Evolutionary conservation across 2,113 vertebrate species (phyloP), one percentile per base, ranked within the genome.

Genomic region (Tachysurus vachellii): DNA sequence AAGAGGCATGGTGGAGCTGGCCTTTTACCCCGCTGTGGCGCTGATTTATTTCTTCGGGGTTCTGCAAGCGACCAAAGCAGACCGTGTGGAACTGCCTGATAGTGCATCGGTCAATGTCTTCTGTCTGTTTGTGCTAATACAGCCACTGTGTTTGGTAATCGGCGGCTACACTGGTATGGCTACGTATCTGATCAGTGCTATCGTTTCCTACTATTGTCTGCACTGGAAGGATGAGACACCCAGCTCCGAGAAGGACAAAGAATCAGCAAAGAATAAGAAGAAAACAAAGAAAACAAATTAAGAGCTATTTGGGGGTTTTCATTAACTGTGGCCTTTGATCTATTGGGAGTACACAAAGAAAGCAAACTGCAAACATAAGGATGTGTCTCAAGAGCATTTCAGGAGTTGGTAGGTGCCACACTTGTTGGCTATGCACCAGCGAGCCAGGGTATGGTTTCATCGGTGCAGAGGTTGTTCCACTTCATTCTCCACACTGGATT

Each of bases 41-140:
- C 91, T 96, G 36, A 75, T 95, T 1, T 96, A 96, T 79, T 96
- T 96, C 86, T 96, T 95, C 12, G 93, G 91, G 0, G 94, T 96
- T 85, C 87, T 94, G 84, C 90, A 90, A 81, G 95, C 94, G 0
- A 87, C 92, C 0, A 89, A 93, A 88, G 91, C 93, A 0, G 87
- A 94, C 36, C 90, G 88, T 0, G 87, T 96, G 80, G 89, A 95
- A 81, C 92, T 96, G 89, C 92, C 95, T 2, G 89, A 95, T 12
- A 92, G 93, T 0, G 95, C 96, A 0, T 96, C 95, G 0, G 36
- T 95, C 68, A 96, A 96, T 6, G 96, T 96, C 7, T 95, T 96
- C 92, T 95, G 93, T 28, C 91, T 96, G 86, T 96, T 96, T 8
- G 94, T 96, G 56, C 28, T 96, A 71, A 94, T 88, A 6, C 96